Percentiles rank a stretch among this genome's conserved stretches.
These are phyloP conservation scores for Benitochromis conjunctus DNA, from an alignment of 2,113 vertebrate genomes.

Conservation along the genomic window DNA sequence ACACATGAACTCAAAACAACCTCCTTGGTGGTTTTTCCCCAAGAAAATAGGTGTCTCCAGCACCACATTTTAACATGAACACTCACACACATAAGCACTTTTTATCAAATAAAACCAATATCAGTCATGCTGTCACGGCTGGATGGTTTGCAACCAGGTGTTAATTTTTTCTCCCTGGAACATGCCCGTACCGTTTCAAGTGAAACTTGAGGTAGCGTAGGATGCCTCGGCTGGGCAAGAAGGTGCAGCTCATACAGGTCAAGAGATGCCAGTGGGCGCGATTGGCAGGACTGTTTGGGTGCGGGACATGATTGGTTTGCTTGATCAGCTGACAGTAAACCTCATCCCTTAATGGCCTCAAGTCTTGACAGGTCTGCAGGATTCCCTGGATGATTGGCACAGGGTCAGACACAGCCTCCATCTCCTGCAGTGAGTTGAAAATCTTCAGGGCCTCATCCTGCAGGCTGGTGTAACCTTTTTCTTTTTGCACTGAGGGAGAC, in stretches of 20 bases:
- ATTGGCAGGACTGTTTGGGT: slow-evolving; percentile 79
- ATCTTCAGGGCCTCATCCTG: slow-evolving; percentile 93
- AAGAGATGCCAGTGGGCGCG: slow-evolving; percentile 87
- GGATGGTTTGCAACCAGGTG: not conserved
- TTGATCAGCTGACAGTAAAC: slow-evolving; percentile 95
- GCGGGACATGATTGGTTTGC: slow-evolving; percentile 88
- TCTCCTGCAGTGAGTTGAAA: slow-evolving; percentile 91
- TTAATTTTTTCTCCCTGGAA: not conserved
- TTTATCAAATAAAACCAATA: not conserved
- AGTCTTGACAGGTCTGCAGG: slow-evolving; percentile 90
- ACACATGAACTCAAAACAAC: not conserved
- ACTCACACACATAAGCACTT: not conserved
- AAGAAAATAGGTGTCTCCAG: not conserved
- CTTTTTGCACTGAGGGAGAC: slow-evolving; percentile 80
- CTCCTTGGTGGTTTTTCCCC: not conserved
- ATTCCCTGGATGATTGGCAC: slow-evolving; percentile 91
- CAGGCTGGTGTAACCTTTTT: slow-evolving; percentile 88
- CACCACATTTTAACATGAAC: not conserved
- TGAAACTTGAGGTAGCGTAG: slow-evolving; percentile 90
- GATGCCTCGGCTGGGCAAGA: slow-evolving; percentile 85
- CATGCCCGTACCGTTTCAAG: slow-evolving; percentile 78
- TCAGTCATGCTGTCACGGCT: not conserved
- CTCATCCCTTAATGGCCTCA: slow-evolving; percentile 84
- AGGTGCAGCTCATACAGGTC: slow-evolving; percentile 88
- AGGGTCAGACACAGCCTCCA: slow-evolving; percentile 86